phyloP scores from a whole-genome alignment of 2,888 invertebrate species.

The Vanessa cardui region DNA sequence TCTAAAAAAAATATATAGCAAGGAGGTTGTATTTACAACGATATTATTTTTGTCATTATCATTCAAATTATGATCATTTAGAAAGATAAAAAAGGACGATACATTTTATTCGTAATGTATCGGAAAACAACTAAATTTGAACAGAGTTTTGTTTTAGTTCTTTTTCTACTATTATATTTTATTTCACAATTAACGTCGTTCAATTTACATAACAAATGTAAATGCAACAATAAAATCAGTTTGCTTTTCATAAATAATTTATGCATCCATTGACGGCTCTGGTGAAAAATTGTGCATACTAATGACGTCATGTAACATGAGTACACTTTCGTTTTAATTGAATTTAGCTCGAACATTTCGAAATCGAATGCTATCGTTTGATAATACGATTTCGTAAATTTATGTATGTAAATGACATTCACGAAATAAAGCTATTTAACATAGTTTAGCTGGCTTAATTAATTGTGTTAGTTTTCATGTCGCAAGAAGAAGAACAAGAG shows the following conservation, averaged over 20 bases:
- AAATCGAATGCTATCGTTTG: constrained; percentile 22
- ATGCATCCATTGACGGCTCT: constrained; percentile 50
- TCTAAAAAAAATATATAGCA: no score
- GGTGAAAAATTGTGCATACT: constrained; percentile 58
- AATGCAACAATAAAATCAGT: constrained; percentile 43
- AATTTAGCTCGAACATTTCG: constrained; percentile 38
- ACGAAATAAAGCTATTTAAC: background rate
- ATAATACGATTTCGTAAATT: constrained; percentile 5
- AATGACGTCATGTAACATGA: constrained; percentile 48
- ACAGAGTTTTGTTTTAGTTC: no score
- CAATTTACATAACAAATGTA: constrained; percentile 38
- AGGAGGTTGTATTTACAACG: no score
- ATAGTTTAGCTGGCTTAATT: background rate
- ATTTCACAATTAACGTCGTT: constrained; percentile 5
- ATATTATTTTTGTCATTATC: no score
- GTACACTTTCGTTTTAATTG: constrained; percentile 51
- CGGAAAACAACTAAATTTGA: no score
- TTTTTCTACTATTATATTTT: background rate
- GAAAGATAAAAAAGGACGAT: no score
- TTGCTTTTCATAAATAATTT: constrained; percentile 58
- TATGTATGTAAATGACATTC: constrained; percentile 3
- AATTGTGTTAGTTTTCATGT: no score
- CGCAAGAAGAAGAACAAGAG: no score
- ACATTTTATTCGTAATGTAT: no score
- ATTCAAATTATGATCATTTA: no score